Conservation (phyloP, 2,113 vertebrate genomes). For the Macaca nemestrina region DNA sequence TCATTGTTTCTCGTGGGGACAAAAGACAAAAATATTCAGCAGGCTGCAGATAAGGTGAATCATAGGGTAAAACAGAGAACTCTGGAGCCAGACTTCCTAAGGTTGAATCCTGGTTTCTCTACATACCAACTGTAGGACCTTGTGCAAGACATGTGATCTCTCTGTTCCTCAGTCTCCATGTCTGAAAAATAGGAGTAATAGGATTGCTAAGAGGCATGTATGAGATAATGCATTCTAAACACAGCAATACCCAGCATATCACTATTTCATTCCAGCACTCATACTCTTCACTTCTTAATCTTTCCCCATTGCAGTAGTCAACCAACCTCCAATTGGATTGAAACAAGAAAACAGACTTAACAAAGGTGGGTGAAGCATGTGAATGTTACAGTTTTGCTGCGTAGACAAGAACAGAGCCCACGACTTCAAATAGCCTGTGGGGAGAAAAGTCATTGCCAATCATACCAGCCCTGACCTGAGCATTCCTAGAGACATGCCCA, state of each 20-base stretch:
- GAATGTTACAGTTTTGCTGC: background rate
- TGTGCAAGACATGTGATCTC: background rate
- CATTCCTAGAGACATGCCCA: background rate
- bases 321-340: background rate
- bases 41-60: background rate
- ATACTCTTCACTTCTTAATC: background rate
- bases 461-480: rapidly evolving
- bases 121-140: background rate
- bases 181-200: background rate
- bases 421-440: background rate
- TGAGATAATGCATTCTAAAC: background rate
- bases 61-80: background rate
- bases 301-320: background rate
- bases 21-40: background rate
- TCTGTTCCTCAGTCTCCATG: background rate
- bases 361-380: background rate
- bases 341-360: background rate
- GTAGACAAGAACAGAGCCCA: background rate
- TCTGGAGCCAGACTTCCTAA: background rate
- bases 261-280: background rate
- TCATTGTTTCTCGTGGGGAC: slow-evolving; percentile 27
- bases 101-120: background rate
- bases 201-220: background rate
- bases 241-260: background rate
- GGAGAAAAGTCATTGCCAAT: background rate